phyloP scores from a whole-genome alignment of 2,113 vertebrate species.

The Anguilla rostrata region DNA sequence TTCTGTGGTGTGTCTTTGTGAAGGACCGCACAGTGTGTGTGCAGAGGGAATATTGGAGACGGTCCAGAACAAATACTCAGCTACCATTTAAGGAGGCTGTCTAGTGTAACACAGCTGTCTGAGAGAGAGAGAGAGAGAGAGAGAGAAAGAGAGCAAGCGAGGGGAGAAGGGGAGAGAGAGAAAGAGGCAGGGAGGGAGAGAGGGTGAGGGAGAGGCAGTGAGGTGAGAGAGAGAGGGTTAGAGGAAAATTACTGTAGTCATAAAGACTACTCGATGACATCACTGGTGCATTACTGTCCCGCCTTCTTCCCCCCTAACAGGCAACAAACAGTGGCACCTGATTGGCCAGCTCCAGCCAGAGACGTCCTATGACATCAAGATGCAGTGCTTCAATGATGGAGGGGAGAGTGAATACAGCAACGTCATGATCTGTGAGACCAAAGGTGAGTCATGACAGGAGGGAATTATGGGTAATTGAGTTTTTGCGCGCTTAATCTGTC shows the following conservation, averaged over 20 bases:
- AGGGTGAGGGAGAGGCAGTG: constrained; percentile 21
- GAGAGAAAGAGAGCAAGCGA: constrained; percentile 10
- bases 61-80: constrained; percentile 70
- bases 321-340: constrained; percentile 87
- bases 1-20: constrained; percentile 29
- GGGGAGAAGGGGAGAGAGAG: constrained; percentile 33
- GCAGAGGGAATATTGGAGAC: constrained; percentile 57
- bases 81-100: constrained; percentile 72
- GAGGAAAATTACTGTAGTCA: neutral
- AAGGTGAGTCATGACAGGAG: constrained; percentile 68
- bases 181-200: constrained; percentile 25
- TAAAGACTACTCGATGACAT: constrained; percentile 13
- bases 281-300: neutral
- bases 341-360: constrained; percentile 89
- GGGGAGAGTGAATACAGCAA: constrained; percentile 94
- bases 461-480: neutral
- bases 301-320: constrained; percentile 53
- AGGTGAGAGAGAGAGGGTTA: neutral
- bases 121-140: constrained; percentile 40
- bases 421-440: constrained; percentile 96
- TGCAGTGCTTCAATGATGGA: constrained; percentile 91
- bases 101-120: constrained; percentile 65
- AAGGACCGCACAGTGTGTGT: constrained; percentile 30
- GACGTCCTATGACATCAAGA: constrained; percentile 94
- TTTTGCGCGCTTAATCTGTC: too few relatives aligned